These are phyloP conservation scores for Cacatua alba DNA, from an alignment of 2,113 vertebrate genomes.

Conservation along the genomic window DNA sequence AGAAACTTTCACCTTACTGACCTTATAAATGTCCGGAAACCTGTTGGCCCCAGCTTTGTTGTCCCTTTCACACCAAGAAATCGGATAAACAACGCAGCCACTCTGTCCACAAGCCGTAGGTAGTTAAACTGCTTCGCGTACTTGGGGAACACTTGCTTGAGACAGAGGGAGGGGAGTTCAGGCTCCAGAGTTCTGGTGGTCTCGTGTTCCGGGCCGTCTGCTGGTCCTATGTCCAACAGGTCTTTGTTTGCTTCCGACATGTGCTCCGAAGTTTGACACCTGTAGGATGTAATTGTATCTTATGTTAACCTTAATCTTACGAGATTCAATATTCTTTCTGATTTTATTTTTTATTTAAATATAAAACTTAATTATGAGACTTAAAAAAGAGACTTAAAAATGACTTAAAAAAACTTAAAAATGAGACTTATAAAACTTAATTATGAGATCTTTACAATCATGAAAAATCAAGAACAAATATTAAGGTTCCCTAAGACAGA, in stretches of 20 bases:
- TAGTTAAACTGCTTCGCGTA: constrained; percentile 91
- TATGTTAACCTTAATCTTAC: not conserved
- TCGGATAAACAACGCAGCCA: constrained; percentile 88
- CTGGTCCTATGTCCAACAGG: not conserved
- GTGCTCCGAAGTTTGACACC: constrained; percentile 40
- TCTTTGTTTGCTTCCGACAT: constrained; percentile 36
- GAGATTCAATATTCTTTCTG: not conserved
- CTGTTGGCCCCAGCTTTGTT: constrained; percentile 90
- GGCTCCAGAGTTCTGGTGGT: not conserved
- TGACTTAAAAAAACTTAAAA: too few relatives aligned
- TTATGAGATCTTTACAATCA: not conserved
- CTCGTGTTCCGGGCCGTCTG: fast-evolving
- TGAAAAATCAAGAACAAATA: not conserved
- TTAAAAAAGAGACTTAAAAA: too few relatives aligned
- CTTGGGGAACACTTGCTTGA: constrained; percentile 97
- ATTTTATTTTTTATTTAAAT: not conserved
- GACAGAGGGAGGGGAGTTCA: constrained; percentile 83
- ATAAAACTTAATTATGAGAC: not conserved
- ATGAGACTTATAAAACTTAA: too few relatives aligned
- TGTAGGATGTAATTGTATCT: not conserved
- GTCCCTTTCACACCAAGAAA: constrained; percentile 94
- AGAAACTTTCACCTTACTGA: constrained; percentile 33
- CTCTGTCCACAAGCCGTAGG: constrained; percentile 88
- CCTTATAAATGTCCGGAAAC: constrained; percentile 95
- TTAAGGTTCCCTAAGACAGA: not conserved